Evolutionary conservation across 2,888 invertebrate species (phyloP).

Genomic region (Amitus sp.): DNA sequence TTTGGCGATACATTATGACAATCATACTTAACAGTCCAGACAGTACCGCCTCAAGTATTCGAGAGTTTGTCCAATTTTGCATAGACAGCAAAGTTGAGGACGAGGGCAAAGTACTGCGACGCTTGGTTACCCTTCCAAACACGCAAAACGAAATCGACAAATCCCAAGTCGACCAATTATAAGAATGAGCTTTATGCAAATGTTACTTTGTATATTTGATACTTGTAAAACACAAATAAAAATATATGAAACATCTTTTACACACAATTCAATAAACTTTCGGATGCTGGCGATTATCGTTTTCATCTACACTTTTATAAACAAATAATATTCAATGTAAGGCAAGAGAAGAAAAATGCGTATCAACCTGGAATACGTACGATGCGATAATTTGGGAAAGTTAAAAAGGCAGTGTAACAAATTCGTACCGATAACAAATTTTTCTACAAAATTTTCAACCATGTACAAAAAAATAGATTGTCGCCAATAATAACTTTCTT

Average conservation of each 20-base stretch:
- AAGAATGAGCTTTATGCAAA: background rate
- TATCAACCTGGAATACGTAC: background rate
- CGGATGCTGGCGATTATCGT: background rate
- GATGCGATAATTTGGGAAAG: background rate
- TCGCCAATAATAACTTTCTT: background rate
- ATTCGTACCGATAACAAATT: background rate
- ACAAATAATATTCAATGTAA: background rate
- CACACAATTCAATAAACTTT: conserved; percentile 20
- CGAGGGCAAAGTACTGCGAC: background rate
- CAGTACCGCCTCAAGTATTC: conserved; percentile 16
- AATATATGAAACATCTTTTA: conserved; percentile 36
- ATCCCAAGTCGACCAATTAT: background rate
- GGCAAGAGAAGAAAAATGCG: background rate
- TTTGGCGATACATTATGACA: conserved; percentile 37
- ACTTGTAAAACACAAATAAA: conserved; percentile 28
- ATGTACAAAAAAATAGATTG: conserved; percentile 1
- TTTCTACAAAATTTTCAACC: background rate
- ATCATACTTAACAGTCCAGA: conserved; percentile 32
- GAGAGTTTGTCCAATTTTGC: conserved; percentile 29
- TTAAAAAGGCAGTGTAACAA: background rate
- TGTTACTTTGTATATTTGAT: conserved; percentile 7
- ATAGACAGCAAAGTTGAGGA: conserved; percentile 20
- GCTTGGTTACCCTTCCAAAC: background rate
- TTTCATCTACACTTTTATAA: conserved; percentile 4
- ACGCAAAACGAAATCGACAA: background rate